Evolutionary conservation across 37 sponge, comb jelly and placozoan species (phyloP).

Genomic region (Lycopodina hypogea): DNA sequence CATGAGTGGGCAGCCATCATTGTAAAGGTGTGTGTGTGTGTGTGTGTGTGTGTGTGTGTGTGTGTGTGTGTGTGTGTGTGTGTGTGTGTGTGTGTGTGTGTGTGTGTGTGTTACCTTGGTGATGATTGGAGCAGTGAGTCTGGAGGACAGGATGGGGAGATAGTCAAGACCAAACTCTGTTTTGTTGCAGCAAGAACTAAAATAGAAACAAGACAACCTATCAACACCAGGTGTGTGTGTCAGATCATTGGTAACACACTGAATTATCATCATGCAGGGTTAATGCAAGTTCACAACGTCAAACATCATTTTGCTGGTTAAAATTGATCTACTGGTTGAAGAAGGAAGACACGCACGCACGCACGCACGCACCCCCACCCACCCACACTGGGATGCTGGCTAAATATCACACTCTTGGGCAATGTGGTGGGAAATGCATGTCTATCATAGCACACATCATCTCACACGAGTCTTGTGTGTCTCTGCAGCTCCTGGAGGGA

Average conservation of each 20-base stretch:
- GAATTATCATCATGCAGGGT: not conserved
- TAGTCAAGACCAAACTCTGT: conserved; percentile 80
- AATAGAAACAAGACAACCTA: not conserved
- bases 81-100: not conserved
- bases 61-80: not conserved
- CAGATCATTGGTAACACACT: not conserved
- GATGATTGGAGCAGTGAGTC: conserved; percentile 57
- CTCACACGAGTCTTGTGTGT: conserved; percentile 72
- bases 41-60: not conserved
- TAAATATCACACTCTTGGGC: no score
- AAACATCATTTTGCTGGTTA: not conserved
- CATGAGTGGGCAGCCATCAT: not conserved
- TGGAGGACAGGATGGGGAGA: conserved; percentile 47
- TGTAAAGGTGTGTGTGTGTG: not conserved
- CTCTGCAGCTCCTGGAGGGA: conserved; percentile 66
- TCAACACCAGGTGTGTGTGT: not conserved
- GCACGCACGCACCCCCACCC: no score
- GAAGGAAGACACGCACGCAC: not conserved
- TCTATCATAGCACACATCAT: no score
- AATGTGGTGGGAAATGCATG: no score
- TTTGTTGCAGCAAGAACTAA: conserved; percentile 71
- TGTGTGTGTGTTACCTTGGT: conserved; percentile 32
- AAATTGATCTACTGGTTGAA: not conserved
- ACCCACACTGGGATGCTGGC: no score
- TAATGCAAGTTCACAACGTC: not conserved